Evolutionary conservation across 2,888 invertebrate species (phyloP).

Genomic region (Busseola fusca): DNA sequence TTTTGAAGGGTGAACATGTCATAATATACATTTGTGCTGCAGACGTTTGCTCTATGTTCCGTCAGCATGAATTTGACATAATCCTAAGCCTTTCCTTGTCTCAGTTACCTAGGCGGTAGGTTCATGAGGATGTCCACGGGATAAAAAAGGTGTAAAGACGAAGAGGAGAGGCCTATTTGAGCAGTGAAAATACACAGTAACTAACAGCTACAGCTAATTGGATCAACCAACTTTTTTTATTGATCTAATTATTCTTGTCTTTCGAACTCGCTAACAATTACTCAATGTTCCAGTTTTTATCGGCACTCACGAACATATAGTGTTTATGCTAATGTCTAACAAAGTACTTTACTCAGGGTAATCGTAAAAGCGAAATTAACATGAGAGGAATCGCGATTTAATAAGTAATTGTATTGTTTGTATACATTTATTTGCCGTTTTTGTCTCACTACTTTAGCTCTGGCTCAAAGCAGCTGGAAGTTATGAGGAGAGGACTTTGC

Average conservation of each 20-base stretch:
- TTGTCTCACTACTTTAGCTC: too few relatives aligned
- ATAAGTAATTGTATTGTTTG: slow-evolving; percentile 13
- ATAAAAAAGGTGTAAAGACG: neutral
- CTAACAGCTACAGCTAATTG: neutral
- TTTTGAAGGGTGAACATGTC: slow-evolving; percentile 46
- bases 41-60: neutral
- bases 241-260: slow-evolving; percentile 4
- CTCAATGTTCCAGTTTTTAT: slow-evolving; percentile 18
- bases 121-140: neutral
- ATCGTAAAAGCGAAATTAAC: slow-evolving; percentile 15
- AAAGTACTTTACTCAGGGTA: slow-evolving; percentile 1
- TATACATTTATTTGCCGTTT: too few relatives aligned
- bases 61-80: neutral
- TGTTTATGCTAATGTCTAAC: slow-evolving; percentile 33
- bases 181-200: neutral
- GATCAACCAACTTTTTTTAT: neutral
- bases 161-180: neutral
- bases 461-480: too few relatives aligned
- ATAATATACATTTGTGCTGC: slow-evolving; percentile 3
- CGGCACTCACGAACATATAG: slow-evolving; percentile 21
- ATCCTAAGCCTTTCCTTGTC: neutral
- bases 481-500: too few relatives aligned
- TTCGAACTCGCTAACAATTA: slow-evolving; percentile 23
- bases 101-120: neutral
- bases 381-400: neutral